Conservation (phyloP, 2,888 invertebrate species). For the Stratiomys singularior region DNA sequence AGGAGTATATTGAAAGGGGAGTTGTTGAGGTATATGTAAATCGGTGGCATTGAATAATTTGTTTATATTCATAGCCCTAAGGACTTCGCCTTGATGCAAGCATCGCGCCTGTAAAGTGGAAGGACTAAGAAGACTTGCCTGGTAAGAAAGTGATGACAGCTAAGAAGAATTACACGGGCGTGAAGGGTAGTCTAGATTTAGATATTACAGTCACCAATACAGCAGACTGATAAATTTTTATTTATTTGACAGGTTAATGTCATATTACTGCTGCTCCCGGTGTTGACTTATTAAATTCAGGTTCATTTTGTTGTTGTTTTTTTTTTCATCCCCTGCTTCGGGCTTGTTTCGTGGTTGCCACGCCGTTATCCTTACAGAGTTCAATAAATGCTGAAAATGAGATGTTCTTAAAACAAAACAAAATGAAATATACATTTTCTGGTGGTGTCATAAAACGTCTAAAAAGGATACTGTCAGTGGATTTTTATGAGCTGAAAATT, state of each 20-base stretch:
- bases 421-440: background rate
- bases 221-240: conserved; percentile 52
- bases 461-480: conserved; percentile 37
- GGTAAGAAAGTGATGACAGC: conserved; percentile 16
- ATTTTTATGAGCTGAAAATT: conserved; percentile 40
- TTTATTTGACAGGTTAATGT: conserved; percentile 53
- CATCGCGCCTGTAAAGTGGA: background rate
- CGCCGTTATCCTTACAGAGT: background rate
- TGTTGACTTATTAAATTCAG: conserved; percentile 50
- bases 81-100: conserved; percentile 9
- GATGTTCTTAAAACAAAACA: background rate
- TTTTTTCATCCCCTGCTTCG: too few relatives aligned
- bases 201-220: conserved; percentile 51
- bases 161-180: background rate
- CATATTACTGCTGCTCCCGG: conserved; percentile 43
- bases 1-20: conserved; percentile 24
- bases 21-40: conserved; percentile 40
- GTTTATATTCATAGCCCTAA: conserved; percentile 47
- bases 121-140: background rate
- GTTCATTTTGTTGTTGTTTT: too few relatives aligned
- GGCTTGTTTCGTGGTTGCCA: background rate
- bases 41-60: conserved; percentile 53
- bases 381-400: background rate
- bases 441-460: conserved; percentile 41
- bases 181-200: conserved; percentile 46